Base-by-base conservation (phyloP, 2,888 invertebrate genomes). In the Mesoligia furuncula region DNA sequence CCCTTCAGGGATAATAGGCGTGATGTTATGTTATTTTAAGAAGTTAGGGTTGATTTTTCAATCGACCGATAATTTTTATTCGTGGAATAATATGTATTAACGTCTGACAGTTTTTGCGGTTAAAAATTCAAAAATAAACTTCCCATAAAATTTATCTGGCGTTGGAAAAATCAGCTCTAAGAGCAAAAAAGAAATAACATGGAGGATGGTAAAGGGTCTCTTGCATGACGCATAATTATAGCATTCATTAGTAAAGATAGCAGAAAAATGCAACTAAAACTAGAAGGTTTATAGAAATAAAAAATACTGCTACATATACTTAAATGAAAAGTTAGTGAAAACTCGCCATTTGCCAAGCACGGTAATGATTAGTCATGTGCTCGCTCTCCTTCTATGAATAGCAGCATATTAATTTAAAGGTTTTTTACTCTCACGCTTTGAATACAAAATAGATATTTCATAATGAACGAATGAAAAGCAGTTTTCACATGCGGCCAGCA, bases 361-460 rank as follows among this genome's bases (percentile, higher is more conserved):
- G 24, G 61, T 77, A 77, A 77, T 54, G 17, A 76, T 51, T 45
- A 66, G 73, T 36, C 27, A 54, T 62, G 15, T 31, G 31, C 62
- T 64, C 9, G 45, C 62, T 51, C 24, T 45, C 4, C 57, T 24
- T 2, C 7, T 27, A 57, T 80, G 67, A 68, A 80, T 64, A 80
- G 67, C 62, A 64, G 74, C 27, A 57, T 67, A 74, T 79, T 57
- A 76, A 73, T 51, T 48, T 59, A 64, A 77, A 67, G 31, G 74
- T 80, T 67, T 17, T 80, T 67, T 54, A 9, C 48, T 27, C 51
- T 1, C 3, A 36, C 17, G 24, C 24, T 67, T 57, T 79, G 57
- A 68, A 79, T 64, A 75, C 31, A n/a, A 68, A 80, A 75, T 51
- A 75, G 27, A 62, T 61, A 45, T 74, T 66, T 24, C 36, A 42